phyloP scores from a whole-genome alignment of 2,888 invertebrate species.

The Drosophila macrothrix region DNA sequence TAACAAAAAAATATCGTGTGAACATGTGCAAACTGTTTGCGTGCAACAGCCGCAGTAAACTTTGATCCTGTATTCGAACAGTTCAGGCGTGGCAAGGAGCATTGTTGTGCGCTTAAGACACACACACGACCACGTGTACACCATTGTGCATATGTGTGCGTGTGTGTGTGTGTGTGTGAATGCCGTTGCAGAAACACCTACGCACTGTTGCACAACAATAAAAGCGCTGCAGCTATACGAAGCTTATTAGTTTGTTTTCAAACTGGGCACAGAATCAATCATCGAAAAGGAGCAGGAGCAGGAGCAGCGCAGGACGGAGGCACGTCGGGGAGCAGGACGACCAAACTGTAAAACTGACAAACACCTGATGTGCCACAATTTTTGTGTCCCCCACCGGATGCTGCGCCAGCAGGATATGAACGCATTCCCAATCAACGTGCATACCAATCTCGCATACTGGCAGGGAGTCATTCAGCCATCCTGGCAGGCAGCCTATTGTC shows the following conservation, averaged over 20 bases:
- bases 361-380: conserved; percentile 51
- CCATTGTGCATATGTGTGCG: neutral
- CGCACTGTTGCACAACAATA: conserved; percentile 74
- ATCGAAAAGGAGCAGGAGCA: conserved; percentile 23
- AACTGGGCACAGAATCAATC: conserved; percentile 68
- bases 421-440: conserved; percentile 40
- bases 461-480: conserved; percentile 3
- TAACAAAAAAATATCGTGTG: conserved; percentile 46
- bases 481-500: conserved; percentile 12
- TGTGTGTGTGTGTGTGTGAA: conserved; percentile 12
- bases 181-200: conserved; percentile 58
- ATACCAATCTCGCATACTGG: conserved; percentile 1
- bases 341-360: conserved; percentile 33
- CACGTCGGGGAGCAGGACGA: neutral
- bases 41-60: conserved; percentile 22
- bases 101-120: conserved; percentile 70
- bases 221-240: conserved; percentile 36
- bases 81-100: conserved; percentile 64
- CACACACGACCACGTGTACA: conserved; percentile 10
- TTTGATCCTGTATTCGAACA: conserved; percentile 65
- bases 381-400: conserved; percentile 53
- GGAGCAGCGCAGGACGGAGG: neutral
- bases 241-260: conserved; percentile 76
- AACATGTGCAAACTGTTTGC: conserved; percentile 49
- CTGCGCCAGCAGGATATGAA: conserved; percentile 70